Base-by-base conservation (phyloP, 2,888 invertebrate genomes). In the Nephrocerus scutellatus region DNA sequence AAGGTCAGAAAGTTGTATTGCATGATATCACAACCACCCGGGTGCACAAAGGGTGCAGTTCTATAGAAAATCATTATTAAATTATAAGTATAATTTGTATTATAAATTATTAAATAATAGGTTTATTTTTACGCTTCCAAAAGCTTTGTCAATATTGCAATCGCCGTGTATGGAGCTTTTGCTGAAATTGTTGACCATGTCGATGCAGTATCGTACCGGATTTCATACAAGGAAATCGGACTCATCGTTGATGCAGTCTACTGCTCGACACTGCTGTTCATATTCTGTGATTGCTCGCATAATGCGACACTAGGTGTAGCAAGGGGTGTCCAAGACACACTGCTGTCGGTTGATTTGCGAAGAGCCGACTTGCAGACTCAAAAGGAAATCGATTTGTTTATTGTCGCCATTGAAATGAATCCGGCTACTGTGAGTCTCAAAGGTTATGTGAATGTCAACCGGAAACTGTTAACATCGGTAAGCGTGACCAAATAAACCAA, bases 261-360 rank as follows among this genome's bases (percentile, higher is more conserved):
- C 53, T 80, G 80, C 50, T 72, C 74, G 6, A 70, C 70, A 0
- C 59, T 81, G 22, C 65, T 80, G 2, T 80, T 73, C 51, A 72
- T 80, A 29, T 80, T 80, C 52, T 80, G 77, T 13, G 76, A 81
- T 55, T 80, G 79, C 55, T 79, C 80, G 0, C 79, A 80, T 54
- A 73, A 77, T 48, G 74, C 80, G 4, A 79, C 80, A 0, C 57
- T 74, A 5, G 73, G 75, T 62, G 79, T 81, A 7, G 77, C 79
- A 1, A 75, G 74, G 30, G 75, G 77, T 12, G 78, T 81, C 1
- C 78, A 79, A 54, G 73, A 74, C 18, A 73, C 76, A 4, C 56
- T 81, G 14, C 63, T 80, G 21, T 72, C 74, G 2, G 72, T 79
- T 5, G 72, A 78, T 48, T 65, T 80, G 25, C 57, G 72, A n/a